These are phyloP conservation scores for Centrocercus urophasianus DNA, from an alignment of 2,113 vertebrate species.

Conservation along the genomic window DNA sequence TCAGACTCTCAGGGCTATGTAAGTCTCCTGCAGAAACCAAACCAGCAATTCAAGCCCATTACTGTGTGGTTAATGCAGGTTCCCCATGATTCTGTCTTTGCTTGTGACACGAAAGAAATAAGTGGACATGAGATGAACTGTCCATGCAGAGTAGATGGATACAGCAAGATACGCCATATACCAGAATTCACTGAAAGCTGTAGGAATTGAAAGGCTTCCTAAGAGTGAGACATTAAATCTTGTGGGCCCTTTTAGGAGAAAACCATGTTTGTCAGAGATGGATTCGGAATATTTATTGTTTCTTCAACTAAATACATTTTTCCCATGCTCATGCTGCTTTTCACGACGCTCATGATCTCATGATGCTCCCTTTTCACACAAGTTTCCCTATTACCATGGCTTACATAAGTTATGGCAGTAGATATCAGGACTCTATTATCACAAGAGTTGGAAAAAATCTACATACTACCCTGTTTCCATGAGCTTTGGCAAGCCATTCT, in stretches of 20 bases:
- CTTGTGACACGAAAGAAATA: neutral
- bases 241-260: neutral
- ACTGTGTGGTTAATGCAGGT: neutral
- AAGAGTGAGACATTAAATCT: neutral
- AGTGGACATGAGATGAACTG: neutral
- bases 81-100: neutral
- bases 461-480: neutral
- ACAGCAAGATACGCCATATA: neutral
- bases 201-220: neutral
- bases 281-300: neutral
- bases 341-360: too few species aligned
- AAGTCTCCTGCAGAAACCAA: neutral
- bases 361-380: neutral
- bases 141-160: neutral
- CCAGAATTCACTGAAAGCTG: neutral
- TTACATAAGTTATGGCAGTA: neutral
- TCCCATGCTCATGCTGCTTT: neutral
- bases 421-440: neutral
- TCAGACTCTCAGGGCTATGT: neutral
- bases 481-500: neutral
- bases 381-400: neutral
- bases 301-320: neutral
- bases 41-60: neutral
- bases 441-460: neutral
- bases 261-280: neutral